These are phyloP conservation scores for Ridgeia piscesae DNA, from an alignment of 1,140 invertebrate species.

Conservation along the genomic window DNA sequence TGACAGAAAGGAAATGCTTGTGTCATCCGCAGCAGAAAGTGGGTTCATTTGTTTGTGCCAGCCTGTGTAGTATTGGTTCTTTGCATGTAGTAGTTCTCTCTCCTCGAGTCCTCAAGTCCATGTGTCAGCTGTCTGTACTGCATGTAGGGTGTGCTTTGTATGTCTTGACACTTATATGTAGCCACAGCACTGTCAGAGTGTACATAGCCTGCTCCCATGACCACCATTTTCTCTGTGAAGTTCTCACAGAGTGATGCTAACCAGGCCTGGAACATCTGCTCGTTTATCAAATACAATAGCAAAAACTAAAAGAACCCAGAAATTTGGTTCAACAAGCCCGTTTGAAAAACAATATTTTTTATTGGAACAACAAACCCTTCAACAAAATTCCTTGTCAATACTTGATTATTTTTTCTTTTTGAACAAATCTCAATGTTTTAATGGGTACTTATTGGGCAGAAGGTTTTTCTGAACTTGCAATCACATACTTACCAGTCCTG, in stretches of 20 bases:
- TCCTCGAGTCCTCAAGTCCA: too few relatives aligned
- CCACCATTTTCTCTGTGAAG: not conserved
- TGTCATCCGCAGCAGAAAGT: not conserved
- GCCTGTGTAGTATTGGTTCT: not conserved
- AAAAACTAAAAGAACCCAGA: not conserved
- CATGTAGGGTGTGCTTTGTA: not conserved
- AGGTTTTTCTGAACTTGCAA: not conserved
- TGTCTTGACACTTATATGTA: not conserved
- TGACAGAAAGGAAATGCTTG: not conserved
- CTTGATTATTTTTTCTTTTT: too few relatives aligned
- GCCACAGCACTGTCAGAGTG: not conserved
- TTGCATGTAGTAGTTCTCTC: not conserved
- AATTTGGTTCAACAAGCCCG: not conserved
- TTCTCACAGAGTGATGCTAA: not conserved
- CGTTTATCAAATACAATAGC: not conserved
- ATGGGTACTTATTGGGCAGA: too few relatives aligned
- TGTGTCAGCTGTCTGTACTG: constrained; percentile 9
- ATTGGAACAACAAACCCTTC: too few relatives aligned
- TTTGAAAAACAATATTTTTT: too few relatives aligned
- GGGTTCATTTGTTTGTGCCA: not conserved
- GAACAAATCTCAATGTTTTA: too few relatives aligned
- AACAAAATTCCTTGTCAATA: too few relatives aligned
- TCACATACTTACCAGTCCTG: not conserved
- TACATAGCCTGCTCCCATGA: not conserved
- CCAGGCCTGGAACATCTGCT: not conserved